phyloP scores from a whole-genome alignment of 2,888 invertebrate species.

The Drosophila nigritarsus region DNA sequence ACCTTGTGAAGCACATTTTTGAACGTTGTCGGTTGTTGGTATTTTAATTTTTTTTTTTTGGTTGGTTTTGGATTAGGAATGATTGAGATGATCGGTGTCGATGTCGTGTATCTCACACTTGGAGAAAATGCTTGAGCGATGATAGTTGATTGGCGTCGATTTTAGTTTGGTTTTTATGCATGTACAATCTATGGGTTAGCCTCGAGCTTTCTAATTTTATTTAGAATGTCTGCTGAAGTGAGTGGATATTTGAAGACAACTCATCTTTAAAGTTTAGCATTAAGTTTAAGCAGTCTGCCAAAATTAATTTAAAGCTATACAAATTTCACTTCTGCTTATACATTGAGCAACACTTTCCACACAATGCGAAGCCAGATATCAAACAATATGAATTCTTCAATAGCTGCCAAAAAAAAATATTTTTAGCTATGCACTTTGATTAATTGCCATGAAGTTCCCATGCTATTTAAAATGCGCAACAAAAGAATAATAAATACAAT shows the following conservation, averaged over 20 bases:
- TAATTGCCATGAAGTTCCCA: conserved; percentile 75
- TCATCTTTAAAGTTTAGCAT: conserved; percentile 6
- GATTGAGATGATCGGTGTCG: conserved; percentile 55
- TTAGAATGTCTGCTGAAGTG: conserved; percentile 36
- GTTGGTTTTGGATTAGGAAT: conserved; percentile 22
- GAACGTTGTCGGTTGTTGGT: conserved; percentile 34
- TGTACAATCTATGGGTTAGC: conserved; percentile 22
- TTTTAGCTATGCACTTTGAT: conserved; percentile 67
- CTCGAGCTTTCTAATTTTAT: conserved; percentile 40
- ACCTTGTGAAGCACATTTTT: conserved; percentile 65
- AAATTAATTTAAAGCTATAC: neutral
- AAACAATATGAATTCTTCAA: conserved; percentile 35
- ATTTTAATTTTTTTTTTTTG: conserved; percentile 12
- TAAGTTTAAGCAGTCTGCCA: neutral
- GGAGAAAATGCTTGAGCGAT: conserved; percentile 70
- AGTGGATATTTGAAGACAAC: neutral
- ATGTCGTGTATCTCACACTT: conserved; percentile 54
- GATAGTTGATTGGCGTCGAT: conserved; percentile 71
- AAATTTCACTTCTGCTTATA: conserved; percentile 10
- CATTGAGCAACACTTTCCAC: conserved; percentile 25
- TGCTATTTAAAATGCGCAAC: conserved; percentile 62
- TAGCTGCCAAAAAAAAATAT: conserved; percentile 10
- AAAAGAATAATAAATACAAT: conserved; percentile 70
- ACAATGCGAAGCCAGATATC: conserved; percentile 17
- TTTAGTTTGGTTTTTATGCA: conserved; percentile 30